A percentile compares a stretch with the other conserved stretches of the same genome.
Conservation (phyloP, 1,140 invertebrate species). For the Bicyclus anynana region DNA sequence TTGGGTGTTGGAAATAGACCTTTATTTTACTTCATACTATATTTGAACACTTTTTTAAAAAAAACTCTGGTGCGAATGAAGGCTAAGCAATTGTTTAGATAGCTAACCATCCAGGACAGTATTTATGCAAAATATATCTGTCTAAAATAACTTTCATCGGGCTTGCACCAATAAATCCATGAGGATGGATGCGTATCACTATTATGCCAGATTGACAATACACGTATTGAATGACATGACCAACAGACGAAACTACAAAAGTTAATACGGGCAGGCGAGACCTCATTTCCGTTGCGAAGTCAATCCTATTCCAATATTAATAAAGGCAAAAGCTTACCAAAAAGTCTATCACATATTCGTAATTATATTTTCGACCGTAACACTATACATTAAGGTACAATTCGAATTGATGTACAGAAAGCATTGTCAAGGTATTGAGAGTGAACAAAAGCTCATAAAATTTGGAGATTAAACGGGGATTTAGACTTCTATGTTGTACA, state of each 20-base stretch:
- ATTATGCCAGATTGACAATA: slow-evolving; percentile 76
- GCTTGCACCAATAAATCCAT: slow-evolving; percentile 67
- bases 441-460: slow-evolving; percentile 73
- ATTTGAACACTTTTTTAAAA: no score
- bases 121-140: slow-evolving; percentile 41
- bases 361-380: neutral
- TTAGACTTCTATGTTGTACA: no score
- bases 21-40: no score
- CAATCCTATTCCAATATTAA: slow-evolving; percentile 21
- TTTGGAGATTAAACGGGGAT: slow-evolving; percentile 75
- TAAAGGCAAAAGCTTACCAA: slow-evolving; percentile 22
- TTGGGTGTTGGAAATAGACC: no score
- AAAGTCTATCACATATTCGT: neutral
- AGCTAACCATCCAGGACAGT: slow-evolving; percentile 12
- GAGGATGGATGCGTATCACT: slow-evolving; percentile 56
- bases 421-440: slow-evolving; percentile 53
- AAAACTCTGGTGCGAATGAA: no score
- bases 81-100: no score
- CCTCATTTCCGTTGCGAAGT: slow-evolving; percentile 19
- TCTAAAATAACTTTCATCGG: slow-evolving; percentile 60
- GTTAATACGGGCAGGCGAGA: slow-evolving; percentile 50
- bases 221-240: slow-evolving; percentile 73
- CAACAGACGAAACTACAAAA: slow-evolving; percentile 71
- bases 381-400: slow-evolving; percentile 20
- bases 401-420: slow-evolving; percentile 12